Conservation (phyloP, 2,113 vertebrate genomes). For the Brachyhypopomus gauderio region DNA sequence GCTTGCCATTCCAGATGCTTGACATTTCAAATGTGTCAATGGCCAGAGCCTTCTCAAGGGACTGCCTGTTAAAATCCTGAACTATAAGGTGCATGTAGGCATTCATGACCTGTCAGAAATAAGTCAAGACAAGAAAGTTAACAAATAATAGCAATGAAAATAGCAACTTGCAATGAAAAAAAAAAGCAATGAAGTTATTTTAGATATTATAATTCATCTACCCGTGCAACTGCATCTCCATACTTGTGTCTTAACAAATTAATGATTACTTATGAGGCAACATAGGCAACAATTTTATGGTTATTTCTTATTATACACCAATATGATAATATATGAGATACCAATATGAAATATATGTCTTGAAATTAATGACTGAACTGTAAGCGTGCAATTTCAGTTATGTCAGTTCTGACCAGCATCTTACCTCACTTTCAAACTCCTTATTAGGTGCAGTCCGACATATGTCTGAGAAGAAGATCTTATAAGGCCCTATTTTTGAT, state of each 20-base stretch:
- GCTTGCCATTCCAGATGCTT: neutral
- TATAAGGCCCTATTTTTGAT: neutral
- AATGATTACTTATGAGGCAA: no score
- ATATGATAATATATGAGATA: neutral
- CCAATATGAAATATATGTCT: neutral
- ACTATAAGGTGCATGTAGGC: neutral
- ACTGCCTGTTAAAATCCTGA: neutral
- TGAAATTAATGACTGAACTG: neutral
- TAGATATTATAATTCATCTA: no score
- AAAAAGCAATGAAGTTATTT: neutral
- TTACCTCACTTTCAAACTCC: neutral
- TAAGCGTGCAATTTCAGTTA: neutral
- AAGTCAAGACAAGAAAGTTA: neutral
- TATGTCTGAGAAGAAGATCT: neutral
- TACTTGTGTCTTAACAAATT: no score
- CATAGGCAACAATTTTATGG: no score
- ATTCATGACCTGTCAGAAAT: neutral
- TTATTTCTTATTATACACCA: no score
- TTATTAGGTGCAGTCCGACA: neutral
- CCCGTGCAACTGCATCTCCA: no score
- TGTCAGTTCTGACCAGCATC: neutral
- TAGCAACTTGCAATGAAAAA: neutral
- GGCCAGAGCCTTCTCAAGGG: no score
- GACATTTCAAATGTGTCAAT: no score
- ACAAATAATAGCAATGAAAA: neutral